Percentiles rank a stretch among this genome's conserved stretches.
These are phyloP conservation scores for Monochamus alternatus DNA, from an alignment of 2,888 invertebrate genomes.

Conservation along the genomic window DNA sequence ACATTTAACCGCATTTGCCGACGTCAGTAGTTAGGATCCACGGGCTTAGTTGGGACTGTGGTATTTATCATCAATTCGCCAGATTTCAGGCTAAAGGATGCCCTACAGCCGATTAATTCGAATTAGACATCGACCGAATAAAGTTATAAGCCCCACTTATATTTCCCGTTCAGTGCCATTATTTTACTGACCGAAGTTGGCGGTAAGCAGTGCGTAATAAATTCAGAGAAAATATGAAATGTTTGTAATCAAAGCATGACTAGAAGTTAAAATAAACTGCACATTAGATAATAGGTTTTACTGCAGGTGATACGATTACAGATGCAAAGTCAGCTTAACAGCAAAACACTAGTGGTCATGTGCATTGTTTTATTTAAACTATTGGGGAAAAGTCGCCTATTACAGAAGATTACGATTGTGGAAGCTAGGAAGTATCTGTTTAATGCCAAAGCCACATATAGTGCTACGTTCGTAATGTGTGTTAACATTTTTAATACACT, in stretches of 20 bases:
- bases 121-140: not conserved
- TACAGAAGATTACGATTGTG: no score
- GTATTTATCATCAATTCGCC: not conserved
- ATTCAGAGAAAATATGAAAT: not conserved
- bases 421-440: no score
- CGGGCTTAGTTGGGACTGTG: not conserved
- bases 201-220: constrained; percentile 5
- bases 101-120: not conserved
- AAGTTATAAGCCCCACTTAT: constrained; percentile 3
- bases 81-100: not conserved
- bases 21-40: not conserved
- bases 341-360: not conserved
- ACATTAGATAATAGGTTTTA: not conserved
- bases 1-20: not conserved
- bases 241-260: not conserved
- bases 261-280: constrained; percentile 6
- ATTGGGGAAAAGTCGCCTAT: no score
- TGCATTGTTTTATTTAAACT: no score
- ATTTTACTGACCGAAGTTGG: constrained; percentile 1
- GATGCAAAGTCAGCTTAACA: constrained; percentile 1
- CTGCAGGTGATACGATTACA: not conserved
- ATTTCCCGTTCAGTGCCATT: not conserved
- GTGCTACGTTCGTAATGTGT: no score
- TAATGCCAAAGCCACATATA: no score
- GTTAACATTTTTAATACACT: no score